Evolutionary conservation across 2,888 invertebrate genomes (phyloP), one percentile per base, ranked within the genome.

Genomic region (Rotaria macrura): DNA sequence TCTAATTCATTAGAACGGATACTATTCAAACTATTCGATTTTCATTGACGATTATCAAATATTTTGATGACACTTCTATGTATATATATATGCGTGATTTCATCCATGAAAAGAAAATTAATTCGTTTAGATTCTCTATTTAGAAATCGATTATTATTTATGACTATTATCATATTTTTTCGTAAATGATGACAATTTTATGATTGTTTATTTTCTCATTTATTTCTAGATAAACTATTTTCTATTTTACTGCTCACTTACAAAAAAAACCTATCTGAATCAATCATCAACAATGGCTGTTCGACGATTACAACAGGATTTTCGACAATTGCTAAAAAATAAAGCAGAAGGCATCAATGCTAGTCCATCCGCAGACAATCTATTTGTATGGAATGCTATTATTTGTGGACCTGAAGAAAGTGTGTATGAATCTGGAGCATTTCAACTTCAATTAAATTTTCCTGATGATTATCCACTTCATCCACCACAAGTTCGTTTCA

Each of bases 331-430:
- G 14, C 43, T 79, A 0, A 79, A 79, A 43, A 79, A 79, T 79
- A 79, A 43, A 43, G 79, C 43, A 1, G 79, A 79, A 43, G 79
- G 79, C 43, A 79, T 79, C 5, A 43, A 79, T 79, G 79, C 79
- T n/a, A 43, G 43, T 43, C 79, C 79, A 6, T 79, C 79, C 3
- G 4, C 79, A 10, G 79, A 79, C 9, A 79, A 79, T 79, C 2
- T 79, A 25, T 79, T 79, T 43, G 20, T 79, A 12, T 79, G 79
- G 79, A 79, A 79, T 79, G 79, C 79, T n/a, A 79, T 79, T 79
- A 79, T 79, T 12, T 79, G 43, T 79, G 79, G 79, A n/a, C 79
- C 79, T 2, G 79, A 79, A 79, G 79, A 43, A 25, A 79, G 25
- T 43, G 10, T 79, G 2, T 79, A 43, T 79, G 79, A 79, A 79